Evolutionary conservation across 2,797 vertebrate species (phyloP), one percentile per base, ranked within the genome.

Genomic region (Myotis findleyi): DNA sequence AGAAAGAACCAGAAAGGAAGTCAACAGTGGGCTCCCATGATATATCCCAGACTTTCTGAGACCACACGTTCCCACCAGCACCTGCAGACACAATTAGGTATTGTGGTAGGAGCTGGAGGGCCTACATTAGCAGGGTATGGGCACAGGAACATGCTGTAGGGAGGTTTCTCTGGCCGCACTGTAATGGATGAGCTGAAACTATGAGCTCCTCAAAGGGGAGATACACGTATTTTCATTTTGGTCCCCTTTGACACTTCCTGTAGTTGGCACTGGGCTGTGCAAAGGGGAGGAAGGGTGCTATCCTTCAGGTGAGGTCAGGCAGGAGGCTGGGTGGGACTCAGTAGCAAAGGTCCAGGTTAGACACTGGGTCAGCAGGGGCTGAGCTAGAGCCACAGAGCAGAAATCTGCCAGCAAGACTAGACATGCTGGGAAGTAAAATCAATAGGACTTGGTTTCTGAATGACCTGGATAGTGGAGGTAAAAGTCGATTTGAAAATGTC

Each of bases 351-450:
- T 62, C 5, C 27, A 62, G 59, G 27, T 62, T 12, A 30, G 25
- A 30, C 0, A 0, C 7, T 3, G 51, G 51, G 36, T 30, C 6
- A 3, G 47, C 17, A 7, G 79, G 25, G 53, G 38, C 41, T 7
- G 10, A 36, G 17, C 16, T 4, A 25, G 12, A 8, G 81, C 72
- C 62, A 21, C 33, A 2, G 25, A 14, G 27, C 21, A 7, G 20
- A 30, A 33, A n/a, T 5, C 3, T 0, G 0, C 27, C 51, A 3
- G 55, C 1, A 2, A 68, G 9, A 21, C 33, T 41, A 71, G 25
- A 33, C 0, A 4, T 0, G 4, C 12, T n/a, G 0, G 1, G 25
- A 20, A 33, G 30, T 38, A 10, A 23, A 57, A 14, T 1, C 59
- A 9, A 7, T 3, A 25, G 23, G n/a, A 9, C 27, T 16, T 36